These are phyloP conservation scores for Drosophila busckii DNA, from an alignment of 1,140 invertebrate species.

Conservation along the genomic window DNA sequence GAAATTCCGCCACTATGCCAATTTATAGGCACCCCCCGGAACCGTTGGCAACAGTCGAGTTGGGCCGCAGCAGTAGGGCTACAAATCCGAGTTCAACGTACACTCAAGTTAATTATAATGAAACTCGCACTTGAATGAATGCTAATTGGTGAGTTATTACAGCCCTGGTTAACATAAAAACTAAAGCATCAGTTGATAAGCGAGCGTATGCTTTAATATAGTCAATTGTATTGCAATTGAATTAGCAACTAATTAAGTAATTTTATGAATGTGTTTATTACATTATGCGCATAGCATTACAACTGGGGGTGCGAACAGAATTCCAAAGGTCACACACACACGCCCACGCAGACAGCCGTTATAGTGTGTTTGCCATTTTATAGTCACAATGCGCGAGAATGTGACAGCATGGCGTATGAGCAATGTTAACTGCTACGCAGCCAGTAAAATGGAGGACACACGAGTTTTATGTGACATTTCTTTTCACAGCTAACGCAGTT, in stretches of 20 bases:
- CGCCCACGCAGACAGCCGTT: neutral
- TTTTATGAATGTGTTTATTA: conserved; percentile 35
- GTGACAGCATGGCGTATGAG: conserved; percentile 33
- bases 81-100: too few species aligned
- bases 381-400: conserved; percentile 16
- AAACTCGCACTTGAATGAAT: too few species aligned
- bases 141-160: too few species aligned
- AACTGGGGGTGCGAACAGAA: neutral
- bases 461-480: conserved; percentile 33
- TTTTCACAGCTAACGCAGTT: conserved; percentile 29
- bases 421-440: conserved; percentile 4
- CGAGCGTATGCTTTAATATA: neutral
- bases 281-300: conserved; percentile 13
- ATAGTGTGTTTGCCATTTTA: conserved; percentile 9
- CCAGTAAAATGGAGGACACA: conserved; percentile 27
- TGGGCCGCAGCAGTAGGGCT: too few species aligned
- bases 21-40: conserved; percentile 9
- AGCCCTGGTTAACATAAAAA: too few species aligned
- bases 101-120: too few species aligned
- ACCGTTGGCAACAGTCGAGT: conserved; percentile 13
- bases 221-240: conserved; percentile 38
- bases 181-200: conserved; percentile 27
- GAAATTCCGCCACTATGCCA: conserved; percentile 4
- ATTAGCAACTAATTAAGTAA: conserved; percentile 60
- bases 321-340: conserved; percentile 12